Conservation (phyloP, 2,888 invertebrate genomes). For the Volucella inflata region DNA sequence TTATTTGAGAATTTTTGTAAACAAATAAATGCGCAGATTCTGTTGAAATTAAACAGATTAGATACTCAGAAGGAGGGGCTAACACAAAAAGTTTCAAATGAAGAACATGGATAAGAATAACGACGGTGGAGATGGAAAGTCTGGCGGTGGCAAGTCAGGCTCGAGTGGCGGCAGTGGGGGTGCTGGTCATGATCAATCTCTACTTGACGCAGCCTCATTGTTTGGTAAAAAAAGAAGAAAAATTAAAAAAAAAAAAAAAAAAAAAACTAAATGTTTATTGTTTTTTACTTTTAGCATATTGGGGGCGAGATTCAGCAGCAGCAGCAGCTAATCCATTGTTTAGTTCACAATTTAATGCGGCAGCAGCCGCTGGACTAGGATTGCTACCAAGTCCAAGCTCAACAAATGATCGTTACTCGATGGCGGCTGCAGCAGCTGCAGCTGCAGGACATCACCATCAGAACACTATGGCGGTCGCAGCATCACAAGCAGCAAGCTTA, state of each 20-base stretch:
- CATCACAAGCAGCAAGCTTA: constrained; percentile 93
- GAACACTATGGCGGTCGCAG: constrained; percentile 92
- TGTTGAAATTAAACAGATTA: constrained; percentile 31
- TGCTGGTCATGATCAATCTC: constrained; percentile 87
- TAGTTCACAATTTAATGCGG: constrained; percentile 83
- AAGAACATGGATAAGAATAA: constrained; percentile 92
- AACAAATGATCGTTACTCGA: constrained; percentile 83
- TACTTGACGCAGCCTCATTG: constrained; percentile 92
- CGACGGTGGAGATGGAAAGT: constrained; percentile 84
- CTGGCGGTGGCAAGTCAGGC: constrained; percentile 83
- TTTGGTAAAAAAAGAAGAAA: constrained; percentile 85
- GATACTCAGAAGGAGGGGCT: constrained; percentile 1
- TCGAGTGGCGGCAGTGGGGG: constrained; percentile 79
- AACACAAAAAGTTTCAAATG: constrained; percentile 70
- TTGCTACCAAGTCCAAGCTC: constrained; percentile 83
- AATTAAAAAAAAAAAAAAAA: not conserved
- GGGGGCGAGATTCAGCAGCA: constrained; percentile 88
- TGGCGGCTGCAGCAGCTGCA: constrained; percentile 83
- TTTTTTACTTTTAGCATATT: constrained; percentile 87
- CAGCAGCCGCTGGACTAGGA: constrained; percentile 83
- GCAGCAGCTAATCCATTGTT: constrained; percentile 83
- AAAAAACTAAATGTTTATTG: constrained; percentile 82
- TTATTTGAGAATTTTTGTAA: constrained; percentile 34
- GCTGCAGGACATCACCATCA: constrained; percentile 86
- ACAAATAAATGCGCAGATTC: constrained; percentile 11